Base-by-base conservation (phyloP, 1,140 invertebrate species). In the Marisa cornuarietis region DNA sequence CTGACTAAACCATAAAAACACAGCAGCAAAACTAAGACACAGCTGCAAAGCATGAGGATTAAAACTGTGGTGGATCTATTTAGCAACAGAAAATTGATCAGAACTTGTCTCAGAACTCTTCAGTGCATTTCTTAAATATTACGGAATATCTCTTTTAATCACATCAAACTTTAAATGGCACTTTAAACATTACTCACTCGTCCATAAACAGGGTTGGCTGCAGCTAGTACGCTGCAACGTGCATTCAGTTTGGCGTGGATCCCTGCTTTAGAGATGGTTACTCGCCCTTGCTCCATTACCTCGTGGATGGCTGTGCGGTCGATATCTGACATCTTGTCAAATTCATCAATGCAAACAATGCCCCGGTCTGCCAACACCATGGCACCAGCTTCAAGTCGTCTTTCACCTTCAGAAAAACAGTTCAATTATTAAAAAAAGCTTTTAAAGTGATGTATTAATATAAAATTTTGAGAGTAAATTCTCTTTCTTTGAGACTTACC, bases 241-340 rank as follows among this genome's bases (percentile, higher is more conserved):
- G 98, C 98, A 92, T 99, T 99, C 71, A 99, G 93, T 73, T 97
- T 95, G 2, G 98, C 98, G 89, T 99, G 98, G 84, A 99, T 99
- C 31, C 99, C 99, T 73, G 98, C 98, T 92, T 99, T 99, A 13
- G 98, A 95, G 84, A 99, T 99, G 10, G 98, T 99, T 3, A 99
- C 98, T 86, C 96, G 93, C 10, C 93, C 93, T 84, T 93, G 92
- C 87, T 93, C 92, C 92, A 93, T 93, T 7, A 99, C 98, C 93
- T 99, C 98, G 90, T 99, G 99, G 82, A 99, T 99, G 42, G 98
- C 98, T 22, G 98, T 99, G 86, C 98, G 93, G 92, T 99, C 98
- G 78, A 99, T 96, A 88, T 99, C 99, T n/a, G 97, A 97, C 99
- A 99, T 99, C 93, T 99, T 99, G 92, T 99, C 98, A 91, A 99